Percentiles rank a stretch among this genome's conserved stretches.
Conservation (phyloP, 2,797 vertebrate species). For the Etheostoma nigrum region DNA sequence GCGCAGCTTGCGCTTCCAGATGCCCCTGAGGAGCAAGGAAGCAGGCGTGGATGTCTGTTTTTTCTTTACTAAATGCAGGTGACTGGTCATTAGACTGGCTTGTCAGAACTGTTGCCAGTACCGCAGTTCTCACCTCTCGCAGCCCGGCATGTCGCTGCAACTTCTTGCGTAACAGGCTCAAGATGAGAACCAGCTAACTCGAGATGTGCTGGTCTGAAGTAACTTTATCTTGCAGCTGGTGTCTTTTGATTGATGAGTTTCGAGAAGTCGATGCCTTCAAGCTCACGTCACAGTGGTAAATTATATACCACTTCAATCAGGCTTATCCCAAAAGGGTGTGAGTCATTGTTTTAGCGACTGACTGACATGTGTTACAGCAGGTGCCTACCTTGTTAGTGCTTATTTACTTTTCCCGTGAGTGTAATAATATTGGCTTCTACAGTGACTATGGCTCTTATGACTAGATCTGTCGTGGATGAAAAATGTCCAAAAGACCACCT, state of each 20-base stretch:
- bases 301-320: conserved; percentile 64
- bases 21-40: conserved; percentile 83
- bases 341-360: conserved; percentile 75
- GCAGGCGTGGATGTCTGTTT: conserved; percentile 76
- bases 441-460: conserved; percentile 6
- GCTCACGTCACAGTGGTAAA: conserved; percentile 79
- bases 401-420: conserved; percentile 37
- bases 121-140: conserved; percentile 72
- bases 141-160: conserved; percentile 59
- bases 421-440: conserved; percentile 25
- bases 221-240: conserved; percentile 73
- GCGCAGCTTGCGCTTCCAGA: conserved; percentile 81
- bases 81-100: conserved; percentile 81
- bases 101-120: conserved; percentile 80
- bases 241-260: conserved; percentile 70
- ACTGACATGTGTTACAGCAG: conserved; percentile 74
- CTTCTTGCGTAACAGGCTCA: conserved; percentile 65
- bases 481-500: conserved; percentile 18
- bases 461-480: conserved; percentile 18
- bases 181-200: conserved; percentile 59
- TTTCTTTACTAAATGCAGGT: conserved; percentile 72
- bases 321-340: conserved; percentile 68
- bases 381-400: conserved; percentile 63
- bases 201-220: conserved; percentile 55
- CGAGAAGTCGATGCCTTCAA: conserved; percentile 71